Base-by-base conservation (phyloP, 2,797 vertebrate species). In the Sebastes aleutianus region DNA sequence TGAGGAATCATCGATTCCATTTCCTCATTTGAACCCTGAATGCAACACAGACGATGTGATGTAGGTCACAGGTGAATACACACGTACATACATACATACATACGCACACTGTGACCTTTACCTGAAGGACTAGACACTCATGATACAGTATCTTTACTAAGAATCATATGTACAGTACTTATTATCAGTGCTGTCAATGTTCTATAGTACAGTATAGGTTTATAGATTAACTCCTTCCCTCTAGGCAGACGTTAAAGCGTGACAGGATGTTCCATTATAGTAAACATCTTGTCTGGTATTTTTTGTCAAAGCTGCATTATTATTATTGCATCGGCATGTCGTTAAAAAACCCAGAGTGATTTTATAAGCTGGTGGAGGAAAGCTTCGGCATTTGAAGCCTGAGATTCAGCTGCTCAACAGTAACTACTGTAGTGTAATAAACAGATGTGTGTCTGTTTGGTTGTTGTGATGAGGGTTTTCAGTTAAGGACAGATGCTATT, bases 1-100 rank as follows among this genome's bases (percentile, higher is more conserved):
- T 92, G 87, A 53, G 95, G 88, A 2, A 92, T 89, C 95, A 95
- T 95, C 13, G 87, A 70, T 31, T 95, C 93, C 88, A 93, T 90
- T 54, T 97, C 97, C 86, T 97, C 96, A 18, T 71, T 79, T 26
- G 76, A 68, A 27, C 67, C 87, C 76, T 86, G 85, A 22, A 39
- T 74, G 1, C 11, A 68, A 80, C 9, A 81, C 61, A 84, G 6
- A 83, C 3, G 39, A 43, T 43, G 39, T 4, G 27, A 69, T 54
- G 47, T 73, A 31, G 66, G 74, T 87, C 88, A 88, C 26, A 61
- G 1, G 3, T 16, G 43, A 18, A 50, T 27, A 36, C 9, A 50
- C 27, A 4, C 31, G n/a, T n/a, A n/a, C n/a, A n/a, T 3, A 74
- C 67, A 27, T 31, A n/a, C 31, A n/a, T 31, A 20, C 58, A 10